A percentile compares a stretch with the other conserved stretches of the same genome.
Conservation (phyloP, 1,140 invertebrate species). For the Aphis craccivora region DNA sequence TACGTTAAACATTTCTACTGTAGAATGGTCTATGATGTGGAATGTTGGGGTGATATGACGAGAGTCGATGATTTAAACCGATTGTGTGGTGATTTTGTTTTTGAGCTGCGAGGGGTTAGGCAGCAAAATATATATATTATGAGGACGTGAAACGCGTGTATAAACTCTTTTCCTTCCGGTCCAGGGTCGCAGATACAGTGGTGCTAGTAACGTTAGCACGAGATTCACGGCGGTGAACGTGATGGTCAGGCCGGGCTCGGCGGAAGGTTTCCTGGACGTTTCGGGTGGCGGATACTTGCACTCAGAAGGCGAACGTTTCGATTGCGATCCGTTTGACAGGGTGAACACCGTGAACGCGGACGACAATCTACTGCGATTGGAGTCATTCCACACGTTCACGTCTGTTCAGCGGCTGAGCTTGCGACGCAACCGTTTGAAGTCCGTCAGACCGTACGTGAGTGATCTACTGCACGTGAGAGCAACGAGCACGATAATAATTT, state of each 20-base stretch:
- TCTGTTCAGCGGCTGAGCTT: not conserved
- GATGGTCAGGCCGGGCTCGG: not conserved
- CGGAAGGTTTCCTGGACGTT: slow-evolving; percentile 13
- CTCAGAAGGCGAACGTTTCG: not conserved
- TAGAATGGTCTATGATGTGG: not conserved
- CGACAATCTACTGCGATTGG: slow-evolving; percentile 4
- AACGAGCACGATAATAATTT: not conserved
- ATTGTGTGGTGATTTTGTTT: too few relatives aligned
- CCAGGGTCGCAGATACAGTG: not conserved
- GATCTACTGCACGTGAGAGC: too few relatives aligned
- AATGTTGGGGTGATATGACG: too few relatives aligned
- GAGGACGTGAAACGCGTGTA: not conserved
- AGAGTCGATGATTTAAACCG: too few relatives aligned
- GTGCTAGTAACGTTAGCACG: not conserved
- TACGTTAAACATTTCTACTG: not conserved
- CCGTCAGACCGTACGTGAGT: slow-evolving; percentile 13
- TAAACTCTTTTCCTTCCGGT: not conserved
- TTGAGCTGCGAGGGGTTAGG: too few relatives aligned
- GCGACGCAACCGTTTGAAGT: slow-evolving; percentile 1
- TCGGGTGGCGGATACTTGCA: slow-evolving; percentile 4
- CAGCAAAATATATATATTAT: not conserved
- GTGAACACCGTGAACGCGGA: not conserved
- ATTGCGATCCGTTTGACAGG: not conserved
- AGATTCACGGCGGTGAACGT: not conserved
- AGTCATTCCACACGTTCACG: slow-evolving; percentile 26